These are phyloP conservation scores for Corythaeola cristata DNA, from an alignment of 2,113 vertebrate species.

Conservation along the genomic window DNA sequence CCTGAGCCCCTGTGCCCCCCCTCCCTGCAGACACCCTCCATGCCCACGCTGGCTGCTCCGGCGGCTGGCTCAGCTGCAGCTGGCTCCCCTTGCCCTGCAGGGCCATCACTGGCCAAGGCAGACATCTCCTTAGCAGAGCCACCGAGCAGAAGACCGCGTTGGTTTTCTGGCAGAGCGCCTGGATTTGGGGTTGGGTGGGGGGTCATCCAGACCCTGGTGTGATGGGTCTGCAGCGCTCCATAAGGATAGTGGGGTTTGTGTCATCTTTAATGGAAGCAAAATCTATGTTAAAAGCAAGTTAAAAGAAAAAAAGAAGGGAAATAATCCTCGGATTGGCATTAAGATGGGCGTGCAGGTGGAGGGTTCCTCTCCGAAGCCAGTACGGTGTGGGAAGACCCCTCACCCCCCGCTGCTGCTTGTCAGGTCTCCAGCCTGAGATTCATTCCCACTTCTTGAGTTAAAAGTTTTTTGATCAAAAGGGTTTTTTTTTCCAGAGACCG, in stretches of 20 bases:
- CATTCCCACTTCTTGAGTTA: not conserved
- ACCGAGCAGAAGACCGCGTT: not conserved
- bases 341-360: not conserved
- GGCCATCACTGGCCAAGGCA: fast-evolving
- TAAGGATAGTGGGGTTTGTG: not conserved
- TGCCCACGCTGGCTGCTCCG: not conserved
- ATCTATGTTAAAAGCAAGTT: not conserved
- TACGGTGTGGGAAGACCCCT: not conserved
- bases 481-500: not conserved
- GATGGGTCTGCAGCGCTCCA: not conserved
- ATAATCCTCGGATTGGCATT: not conserved
- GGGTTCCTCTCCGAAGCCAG: fast-evolving
- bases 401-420: not conserved
- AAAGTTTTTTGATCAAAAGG: not conserved
- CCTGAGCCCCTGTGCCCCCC: not conserved
- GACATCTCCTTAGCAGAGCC: not conserved
- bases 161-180: not conserved
- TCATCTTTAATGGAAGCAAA: not conserved
- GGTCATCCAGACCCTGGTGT: not conserved
- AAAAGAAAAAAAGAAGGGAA: not conserved
- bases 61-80: fast-evolving
- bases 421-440: not conserved
- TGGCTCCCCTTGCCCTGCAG: not conserved
- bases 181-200: not conserved
- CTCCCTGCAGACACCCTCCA: not conserved